These are phyloP conservation scores for Drosophila affinis DNA, from an alignment of 2,888 invertebrate genomes.

Conservation along the genomic window DNA sequence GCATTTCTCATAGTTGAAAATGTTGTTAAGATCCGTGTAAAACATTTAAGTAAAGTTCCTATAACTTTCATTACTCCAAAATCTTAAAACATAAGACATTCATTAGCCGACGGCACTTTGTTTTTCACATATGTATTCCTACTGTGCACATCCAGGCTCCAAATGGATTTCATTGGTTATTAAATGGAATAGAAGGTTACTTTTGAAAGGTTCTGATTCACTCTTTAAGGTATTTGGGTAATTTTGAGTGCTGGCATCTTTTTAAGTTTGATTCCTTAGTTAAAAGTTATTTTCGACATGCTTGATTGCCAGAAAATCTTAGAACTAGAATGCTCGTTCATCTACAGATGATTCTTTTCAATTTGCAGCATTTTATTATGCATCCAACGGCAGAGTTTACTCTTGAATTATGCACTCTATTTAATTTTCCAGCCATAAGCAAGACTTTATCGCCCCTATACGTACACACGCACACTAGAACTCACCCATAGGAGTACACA, in stretches of 20 bases:
- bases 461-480: not conserved
- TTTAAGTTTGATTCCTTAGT: not conserved
- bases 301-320: not conserved
- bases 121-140: no score
- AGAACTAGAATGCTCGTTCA: not conserved
- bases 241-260: no score
- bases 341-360: constrained; percentile 23
- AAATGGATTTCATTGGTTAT: no score
- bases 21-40: no score
- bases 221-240: no score
- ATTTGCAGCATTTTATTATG: constrained; percentile 24
- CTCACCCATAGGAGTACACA: constrained; percentile 1
- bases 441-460: constrained; percentile 30
- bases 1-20: no score
- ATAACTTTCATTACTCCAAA: no score
- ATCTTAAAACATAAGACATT: no score
- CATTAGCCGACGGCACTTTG: constrained; percentile 5
- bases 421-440: constrained; percentile 42
- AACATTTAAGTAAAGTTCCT: no score
- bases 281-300: not conserved
- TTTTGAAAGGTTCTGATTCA: no score
- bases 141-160: no score
- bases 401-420: constrained; percentile 46
- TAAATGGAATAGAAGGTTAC: no score
- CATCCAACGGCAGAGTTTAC: constrained; percentile 24